Evolutionary conservation across 2,797 vertebrate species (phyloP), one percentile per base, ranked within the genome.

Genomic region (Parauchenoglanis punctatus): DNA sequence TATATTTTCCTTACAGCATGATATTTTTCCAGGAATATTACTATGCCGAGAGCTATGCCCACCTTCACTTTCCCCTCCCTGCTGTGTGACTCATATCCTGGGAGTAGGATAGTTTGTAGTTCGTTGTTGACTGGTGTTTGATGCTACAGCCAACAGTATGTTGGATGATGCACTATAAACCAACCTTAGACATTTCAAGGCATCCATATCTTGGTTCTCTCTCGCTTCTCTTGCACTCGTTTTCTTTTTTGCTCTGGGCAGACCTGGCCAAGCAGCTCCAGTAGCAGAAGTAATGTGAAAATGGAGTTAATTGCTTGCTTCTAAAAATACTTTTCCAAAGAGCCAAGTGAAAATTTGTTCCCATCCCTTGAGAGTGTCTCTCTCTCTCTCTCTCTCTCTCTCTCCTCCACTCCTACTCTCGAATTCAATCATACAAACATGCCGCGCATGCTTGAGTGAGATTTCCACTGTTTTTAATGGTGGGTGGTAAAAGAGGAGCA

Each of bases 241-340:
- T 7, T 80, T 28, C 73, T 75, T 40, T 81, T 85, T 88, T 35
- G 63, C 15, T 56, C 23, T 31, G 11, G 28, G 18, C 6, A 20
- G 28, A 80, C 78, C 52, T 81, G 85, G 70, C 90, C 61, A 84
- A 40, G 44, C 84, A 81, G 81, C 87, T 92, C 87, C 86, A 92
- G 87, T 83, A 92, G 90, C 31, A 7, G 86, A 93, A 93, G 86
- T 83, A 88, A 91, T 92, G 67, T 89, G 85, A 91, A 94, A 93
- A 92, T 92, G 80, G 90, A 93, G 89, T 91, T 92, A 93, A 95
- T 93, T 93, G 91, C 88, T 90, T 90, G 88, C 40, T 78, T 92
- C 93, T 95, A 94, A 95, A 96, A 95, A 95, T 95, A 94, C 83
- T 68, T 58, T 31, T 54, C 85, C 52, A 81, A 83, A 65, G 87